Conservation (phyloP, 2,888 invertebrate genomes). For the Drosophila prolongata region DNA sequence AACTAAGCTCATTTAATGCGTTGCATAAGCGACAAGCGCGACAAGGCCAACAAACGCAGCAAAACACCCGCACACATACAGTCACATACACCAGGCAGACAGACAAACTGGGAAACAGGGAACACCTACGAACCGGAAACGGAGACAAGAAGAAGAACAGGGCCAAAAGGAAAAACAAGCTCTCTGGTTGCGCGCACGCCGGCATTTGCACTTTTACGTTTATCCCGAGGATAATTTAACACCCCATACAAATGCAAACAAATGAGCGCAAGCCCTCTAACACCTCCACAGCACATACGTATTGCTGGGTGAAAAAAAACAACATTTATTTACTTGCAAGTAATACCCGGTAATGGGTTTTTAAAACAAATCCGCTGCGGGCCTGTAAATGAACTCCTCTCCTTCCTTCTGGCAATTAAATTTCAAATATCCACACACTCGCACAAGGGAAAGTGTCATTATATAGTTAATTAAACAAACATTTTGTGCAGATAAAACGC, state of each 20-base stretch:
- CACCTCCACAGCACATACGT: conserved; percentile 4
- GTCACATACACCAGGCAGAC: background rate
- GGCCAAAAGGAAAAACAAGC: conserved; percentile 18
- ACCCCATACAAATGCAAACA: conserved; percentile 76
- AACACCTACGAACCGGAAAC: conserved; percentile 43
- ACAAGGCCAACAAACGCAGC: conserved; percentile 17
- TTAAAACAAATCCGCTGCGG: conserved; percentile 79
- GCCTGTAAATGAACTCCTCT: conserved; percentile 62
- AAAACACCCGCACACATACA: background rate
- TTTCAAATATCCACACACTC: conserved; percentile 64
- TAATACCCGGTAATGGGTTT: conserved; percentile 79
- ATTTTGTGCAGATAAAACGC: conserved; percentile 70
- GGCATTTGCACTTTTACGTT: conserved; percentile 76
- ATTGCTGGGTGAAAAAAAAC: conserved; percentile 21
- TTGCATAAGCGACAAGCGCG: conserved; percentile 65
- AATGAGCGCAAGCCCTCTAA: conserved; percentile 57
- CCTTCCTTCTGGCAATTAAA: conserved; percentile 65
- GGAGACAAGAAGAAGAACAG: conserved; percentile 41
- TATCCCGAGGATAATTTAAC: conserved; percentile 79
- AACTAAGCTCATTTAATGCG: conserved; percentile 78
- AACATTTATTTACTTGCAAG: conserved; percentile 76
- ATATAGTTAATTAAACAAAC: conserved; percentile 79
- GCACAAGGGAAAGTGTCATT: conserved; percentile 58
- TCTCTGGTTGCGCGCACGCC: conserved; percentile 36
- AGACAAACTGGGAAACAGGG: conserved; percentile 37